These are phyloP conservation scores for Hypolimnas misippus DNA, from an alignment of 2,888 invertebrate species.

Conservation along the genomic window DNA sequence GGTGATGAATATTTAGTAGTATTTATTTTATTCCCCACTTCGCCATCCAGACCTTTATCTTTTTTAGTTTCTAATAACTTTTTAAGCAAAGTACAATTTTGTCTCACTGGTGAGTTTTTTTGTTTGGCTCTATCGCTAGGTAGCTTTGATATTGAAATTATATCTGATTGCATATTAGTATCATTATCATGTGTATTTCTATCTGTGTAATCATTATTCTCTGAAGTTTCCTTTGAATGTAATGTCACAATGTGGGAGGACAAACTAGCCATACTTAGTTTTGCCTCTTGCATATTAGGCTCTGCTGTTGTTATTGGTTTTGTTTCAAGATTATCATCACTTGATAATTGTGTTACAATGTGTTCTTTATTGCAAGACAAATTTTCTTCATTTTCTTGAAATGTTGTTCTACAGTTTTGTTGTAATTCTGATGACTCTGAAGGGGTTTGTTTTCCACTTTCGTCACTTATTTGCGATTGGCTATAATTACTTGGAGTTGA, in stretches of 20 bases:
- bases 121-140: slow-evolving; percentile 33
- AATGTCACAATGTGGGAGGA: slow-evolving; percentile 3
- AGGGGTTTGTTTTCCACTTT: slow-evolving; percentile 13
- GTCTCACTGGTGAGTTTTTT: slow-evolving; percentile 42
- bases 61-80: slow-evolving; percentile 71
- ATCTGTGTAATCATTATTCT: slow-evolving; percentile 24
- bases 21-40: slow-evolving; percentile 50
- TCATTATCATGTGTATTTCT: slow-evolving; percentile 17
- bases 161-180: slow-evolving; percentile 28
- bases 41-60: slow-evolving; percentile 57
- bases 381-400: slow-evolving; percentile 20
- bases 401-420: slow-evolving; percentile 34
- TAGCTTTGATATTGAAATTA: slow-evolving; percentile 24
- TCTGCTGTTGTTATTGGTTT: slow-evolving; percentile 14
- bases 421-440: slow-evolving; percentile 19
- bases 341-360: slow-evolving; percentile 13
- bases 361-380: slow-evolving; percentile 19
- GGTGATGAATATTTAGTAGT: slow-evolving; percentile 50
- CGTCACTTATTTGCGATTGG: slow-evolving; percentile 13
- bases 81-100: slow-evolving; percentile 75
- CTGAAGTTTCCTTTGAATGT: slow-evolving; percentile 15
- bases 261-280: slow-evolving; percentile 11
- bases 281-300: slow-evolving; percentile 18
- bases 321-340: slow-evolving; percentile 21
- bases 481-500: slow-evolving; percentile 10